Percentiles rank a stretch among this genome's conserved stretches.
Evolutionary conservation across 2,797 vertebrate species (phyloP).

Genomic region (Mormyrops attenuatus): DNA sequence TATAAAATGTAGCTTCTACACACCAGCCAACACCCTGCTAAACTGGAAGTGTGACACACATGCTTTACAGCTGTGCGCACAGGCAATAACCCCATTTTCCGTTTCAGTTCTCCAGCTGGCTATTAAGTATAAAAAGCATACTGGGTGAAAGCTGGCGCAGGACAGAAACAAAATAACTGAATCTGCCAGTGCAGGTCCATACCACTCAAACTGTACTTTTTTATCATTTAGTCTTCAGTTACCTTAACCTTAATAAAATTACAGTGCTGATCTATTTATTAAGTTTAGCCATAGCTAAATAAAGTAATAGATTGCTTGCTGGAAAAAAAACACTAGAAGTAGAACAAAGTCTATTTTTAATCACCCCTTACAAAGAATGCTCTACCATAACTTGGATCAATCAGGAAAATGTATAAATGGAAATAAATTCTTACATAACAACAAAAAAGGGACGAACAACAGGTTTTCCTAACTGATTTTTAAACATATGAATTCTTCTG

Average conservation of each 20-base stretch:
- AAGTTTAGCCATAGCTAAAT: neutral
- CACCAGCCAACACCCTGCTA: neutral
- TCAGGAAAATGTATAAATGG: neutral
- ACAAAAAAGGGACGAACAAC: neutral
- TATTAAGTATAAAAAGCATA: neutral
- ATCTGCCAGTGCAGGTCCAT: neutral
- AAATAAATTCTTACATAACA: neutral
- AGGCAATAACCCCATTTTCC: constrained; percentile 10
- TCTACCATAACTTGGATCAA: neutral
- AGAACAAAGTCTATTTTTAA: constrained; percentile 1
- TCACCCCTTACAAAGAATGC: neutral
- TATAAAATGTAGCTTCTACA: neutral
- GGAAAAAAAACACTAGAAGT: neutral
- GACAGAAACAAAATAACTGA: neutral
- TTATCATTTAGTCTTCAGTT: neutral
- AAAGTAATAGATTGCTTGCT: neutral
- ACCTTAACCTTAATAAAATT: neutral
- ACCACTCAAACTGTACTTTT: neutral
- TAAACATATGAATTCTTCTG: neutral
- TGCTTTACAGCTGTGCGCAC: neutral
- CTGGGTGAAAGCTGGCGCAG: neutral
- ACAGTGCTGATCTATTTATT: neutral
- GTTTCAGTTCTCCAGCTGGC: neutral
- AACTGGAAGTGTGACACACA: neutral
- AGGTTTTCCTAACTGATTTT: neutral